A percentile compares a stretch with the other conserved stretches of the same genome.
Conservation (phyloP, 2,113 vertebrate species). For the Brachyistius frenatus region DNA sequence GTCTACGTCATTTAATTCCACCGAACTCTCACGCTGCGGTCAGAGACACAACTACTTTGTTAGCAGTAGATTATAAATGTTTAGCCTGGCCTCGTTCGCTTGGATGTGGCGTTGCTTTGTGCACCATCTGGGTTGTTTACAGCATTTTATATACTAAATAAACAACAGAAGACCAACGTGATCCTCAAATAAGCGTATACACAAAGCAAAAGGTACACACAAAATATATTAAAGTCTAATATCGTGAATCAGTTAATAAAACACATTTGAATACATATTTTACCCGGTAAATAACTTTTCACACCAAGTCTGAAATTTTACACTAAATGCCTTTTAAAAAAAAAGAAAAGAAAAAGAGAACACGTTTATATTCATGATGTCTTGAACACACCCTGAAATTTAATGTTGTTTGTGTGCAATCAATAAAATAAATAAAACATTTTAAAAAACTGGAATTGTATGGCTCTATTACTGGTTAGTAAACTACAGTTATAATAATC, state of each 20-base stretch:
- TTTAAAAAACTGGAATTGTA: too few species aligned
- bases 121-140: background rate
- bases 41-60: conserved; percentile 10
- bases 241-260: conserved; percentile 51
- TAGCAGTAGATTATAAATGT: background rate
- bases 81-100: background rate
- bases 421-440: too few species aligned
- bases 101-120: background rate
- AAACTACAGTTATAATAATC: too few species aligned
- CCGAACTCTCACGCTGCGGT: background rate
- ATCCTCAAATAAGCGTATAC: conserved; percentile 13
- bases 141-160: background rate
- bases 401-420: too few species aligned
- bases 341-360: too few species aligned
- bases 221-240: conserved; percentile 55
- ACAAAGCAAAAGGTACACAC: conserved; percentile 37
- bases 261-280: conserved; percentile 33
- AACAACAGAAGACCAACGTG: conserved; percentile 37
- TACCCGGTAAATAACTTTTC: conserved; percentile 40
- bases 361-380: too few species aligned
- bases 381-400: too few species aligned
- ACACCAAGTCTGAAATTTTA: conserved; percentile 38
- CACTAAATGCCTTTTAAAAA: background rate
- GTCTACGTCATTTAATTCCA: conserved; percentile 4
- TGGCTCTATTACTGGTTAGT: too few species aligned